These are phyloP conservation scores for Tiaroga cobitis DNA, from an alignment of 2,797 vertebrate genomes.

Conservation along the genomic window DNA sequence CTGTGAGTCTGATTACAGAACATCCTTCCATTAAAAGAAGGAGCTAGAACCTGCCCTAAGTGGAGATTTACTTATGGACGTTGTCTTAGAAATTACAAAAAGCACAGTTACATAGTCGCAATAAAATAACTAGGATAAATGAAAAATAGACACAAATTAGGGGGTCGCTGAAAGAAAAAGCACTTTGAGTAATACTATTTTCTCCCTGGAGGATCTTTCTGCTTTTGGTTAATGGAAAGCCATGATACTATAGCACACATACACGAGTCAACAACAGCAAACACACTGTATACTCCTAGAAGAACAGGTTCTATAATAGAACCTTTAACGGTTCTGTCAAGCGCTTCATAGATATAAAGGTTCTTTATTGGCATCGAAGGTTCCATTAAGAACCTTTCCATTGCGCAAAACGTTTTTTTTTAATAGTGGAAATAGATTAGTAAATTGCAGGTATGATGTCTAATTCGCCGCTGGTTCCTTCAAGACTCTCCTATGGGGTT, in stretches of 20 bases:
- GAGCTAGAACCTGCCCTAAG: conserved; percentile 12
- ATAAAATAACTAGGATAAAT: background rate
- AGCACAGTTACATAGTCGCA: background rate
- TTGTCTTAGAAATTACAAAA: conserved; percentile 53
- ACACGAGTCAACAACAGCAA: background rate
- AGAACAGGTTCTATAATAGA: background rate
- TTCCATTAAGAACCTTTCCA: background rate
- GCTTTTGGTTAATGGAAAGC: background rate
- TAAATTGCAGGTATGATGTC: too few species aligned
- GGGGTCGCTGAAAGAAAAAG: background rate
- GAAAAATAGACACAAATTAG: background rate
- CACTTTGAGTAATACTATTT: background rate
- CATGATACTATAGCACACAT: background rate
- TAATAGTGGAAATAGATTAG: too few species aligned
- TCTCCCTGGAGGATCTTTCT: background rate
- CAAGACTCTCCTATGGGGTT: too few species aligned
- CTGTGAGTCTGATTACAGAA: conserved; percentile 26
- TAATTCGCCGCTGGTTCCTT: too few species aligned
- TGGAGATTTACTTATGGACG: background rate
- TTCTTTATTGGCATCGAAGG: background rate
- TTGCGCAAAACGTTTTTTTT: too few species aligned
- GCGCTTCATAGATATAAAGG: background rate
- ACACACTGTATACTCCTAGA: background rate
- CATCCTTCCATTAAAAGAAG: conserved; percentile 40
- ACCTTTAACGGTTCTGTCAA: background rate